phyloP scores from a whole-genome alignment of 2,888 invertebrate genomes.

The Stegana nigrithorax region DNA sequence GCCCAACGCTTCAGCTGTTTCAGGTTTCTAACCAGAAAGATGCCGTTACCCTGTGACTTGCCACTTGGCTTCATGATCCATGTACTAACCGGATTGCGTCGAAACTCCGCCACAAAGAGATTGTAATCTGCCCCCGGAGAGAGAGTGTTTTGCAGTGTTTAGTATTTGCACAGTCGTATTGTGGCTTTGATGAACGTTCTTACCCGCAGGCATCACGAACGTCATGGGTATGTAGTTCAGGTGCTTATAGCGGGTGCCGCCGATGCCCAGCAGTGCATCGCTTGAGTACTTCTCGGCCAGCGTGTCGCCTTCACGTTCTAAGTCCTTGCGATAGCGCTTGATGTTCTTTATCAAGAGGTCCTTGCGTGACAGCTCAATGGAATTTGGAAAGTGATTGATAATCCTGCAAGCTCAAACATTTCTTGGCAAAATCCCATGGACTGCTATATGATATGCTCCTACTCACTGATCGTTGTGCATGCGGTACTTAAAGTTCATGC shows the following conservation, averaged over 20 bases:
- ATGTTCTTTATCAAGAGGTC: conserved; percentile 97
- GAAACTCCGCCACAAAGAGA: conserved; percentile 96
- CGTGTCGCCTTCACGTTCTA: conserved; percentile 89
- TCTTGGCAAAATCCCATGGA: not conserved
- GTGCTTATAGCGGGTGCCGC: conserved; percentile 82
- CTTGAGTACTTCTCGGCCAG: conserved; percentile 78
- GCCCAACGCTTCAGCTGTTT: conserved; percentile 94
- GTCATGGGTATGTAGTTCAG: conserved; percentile 94
- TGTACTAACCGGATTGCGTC: conserved; percentile 92
- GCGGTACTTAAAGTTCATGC: conserved; percentile 90
- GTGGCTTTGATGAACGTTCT: no score
- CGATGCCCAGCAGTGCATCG: conserved; percentile 67
- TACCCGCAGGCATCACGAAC: conserved; percentile 86
- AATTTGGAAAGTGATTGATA: conserved; percentile 96
- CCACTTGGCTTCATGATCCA: conserved; percentile 99
- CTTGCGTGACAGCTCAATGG: conserved; percentile 94
- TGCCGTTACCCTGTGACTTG: conserved; percentile 94
- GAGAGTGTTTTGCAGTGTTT: no score
- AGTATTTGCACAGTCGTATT: no score
- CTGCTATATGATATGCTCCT: not conserved
- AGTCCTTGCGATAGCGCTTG: conserved; percentile 90
- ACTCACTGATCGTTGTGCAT: conserved; percentile 88
- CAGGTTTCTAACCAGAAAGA: conserved; percentile 94
- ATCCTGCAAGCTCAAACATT: conserved; percentile 67
- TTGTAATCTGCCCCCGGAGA: conserved; percentile 93